These are phyloP conservation scores for Deroptyus accipitrinus DNA, from an alignment of 2,113 vertebrate species.

Conservation along the genomic window DNA sequence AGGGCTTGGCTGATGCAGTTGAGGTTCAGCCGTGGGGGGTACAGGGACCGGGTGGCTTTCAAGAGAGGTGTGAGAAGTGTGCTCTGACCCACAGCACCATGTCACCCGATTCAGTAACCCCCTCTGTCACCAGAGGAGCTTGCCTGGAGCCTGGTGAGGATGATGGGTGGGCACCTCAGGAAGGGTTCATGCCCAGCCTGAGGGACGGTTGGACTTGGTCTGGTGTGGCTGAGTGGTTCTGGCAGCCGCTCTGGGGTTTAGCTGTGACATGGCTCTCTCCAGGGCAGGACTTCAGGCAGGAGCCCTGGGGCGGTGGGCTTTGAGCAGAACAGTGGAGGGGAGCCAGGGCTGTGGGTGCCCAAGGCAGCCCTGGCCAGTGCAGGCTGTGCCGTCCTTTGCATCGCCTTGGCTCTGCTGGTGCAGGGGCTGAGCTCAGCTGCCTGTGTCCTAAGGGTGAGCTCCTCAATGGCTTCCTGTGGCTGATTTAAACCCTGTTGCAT, in stretches of 20 bases:
- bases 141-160: not conserved
- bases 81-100: not conserved
- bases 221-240: not conserved
- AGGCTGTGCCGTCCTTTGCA: accelerated
- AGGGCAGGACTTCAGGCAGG: not conserved
- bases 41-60: accelerated
- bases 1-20: not conserved
- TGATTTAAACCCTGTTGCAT: not conserved
- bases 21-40: not conserved
- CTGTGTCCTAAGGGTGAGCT: not conserved
- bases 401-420: not conserved
- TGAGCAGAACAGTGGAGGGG: not conserved
- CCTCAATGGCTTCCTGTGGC: not conserved
- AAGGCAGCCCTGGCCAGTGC: not conserved
- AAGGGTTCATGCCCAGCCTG: not conserved
- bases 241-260: not conserved
- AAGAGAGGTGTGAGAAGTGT: not conserved
- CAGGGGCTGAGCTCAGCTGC: not conserved
- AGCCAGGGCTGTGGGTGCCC: not conserved
- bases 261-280: not conserved
- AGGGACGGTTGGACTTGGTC: not conserved
- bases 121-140: accelerated
- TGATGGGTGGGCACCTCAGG: not conserved
- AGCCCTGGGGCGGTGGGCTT: not conserved
- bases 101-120: accelerated